Evolutionary conservation across 2,797 vertebrate genomes (phyloP), one percentile per base, ranked within the genome.

Genomic region (Masticophis lateralis): DNA sequence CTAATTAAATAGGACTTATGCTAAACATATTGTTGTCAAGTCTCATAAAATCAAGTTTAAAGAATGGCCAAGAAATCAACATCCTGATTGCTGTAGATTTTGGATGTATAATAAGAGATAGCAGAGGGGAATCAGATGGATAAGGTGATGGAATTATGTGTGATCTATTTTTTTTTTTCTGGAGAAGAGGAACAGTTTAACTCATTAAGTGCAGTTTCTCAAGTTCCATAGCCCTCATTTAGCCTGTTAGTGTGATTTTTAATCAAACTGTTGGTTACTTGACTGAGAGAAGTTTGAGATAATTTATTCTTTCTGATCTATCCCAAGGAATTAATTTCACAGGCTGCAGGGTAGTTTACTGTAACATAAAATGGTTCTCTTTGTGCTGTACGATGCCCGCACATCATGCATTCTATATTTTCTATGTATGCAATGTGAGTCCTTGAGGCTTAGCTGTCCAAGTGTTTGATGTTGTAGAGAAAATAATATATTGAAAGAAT

Each of bases 251-350:
- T 93, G 94, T 95, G 96, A 96, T 97, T 97, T 96, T 96, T 96
- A 96, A 96, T 96, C 96, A 97, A 97, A 96, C 92, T 92, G 95
- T 97, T 97, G 96, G 95, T 96, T 94, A 94, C 94, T 96, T 96
- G 95, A 96, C 96, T 96, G 97, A 97, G 97, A 93, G 94, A 94
- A 96, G 95, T 96, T 97, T 97, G 96, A 96, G 94, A 95, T 95
- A 96, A 96, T 96, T 95, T 96, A 97, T 96, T 97, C 96, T 91
- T 96, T 94, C 95, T 94, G 92, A 96, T 97, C 94, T 94, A 95
- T 96, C 94, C 94, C 94, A 96, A 96, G 95, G 96, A 97, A 97
- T 97, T 97, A 96, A 97, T 97, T 97, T 96, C 96, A 96, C 95
- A 96, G 95, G 95, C 96, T 95, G 96, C 94, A 94, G 94, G 94